Evolutionary conservation across 2,888 invertebrate genomes (phyloP).

Genomic region (Ormyrus thymus): DNA sequence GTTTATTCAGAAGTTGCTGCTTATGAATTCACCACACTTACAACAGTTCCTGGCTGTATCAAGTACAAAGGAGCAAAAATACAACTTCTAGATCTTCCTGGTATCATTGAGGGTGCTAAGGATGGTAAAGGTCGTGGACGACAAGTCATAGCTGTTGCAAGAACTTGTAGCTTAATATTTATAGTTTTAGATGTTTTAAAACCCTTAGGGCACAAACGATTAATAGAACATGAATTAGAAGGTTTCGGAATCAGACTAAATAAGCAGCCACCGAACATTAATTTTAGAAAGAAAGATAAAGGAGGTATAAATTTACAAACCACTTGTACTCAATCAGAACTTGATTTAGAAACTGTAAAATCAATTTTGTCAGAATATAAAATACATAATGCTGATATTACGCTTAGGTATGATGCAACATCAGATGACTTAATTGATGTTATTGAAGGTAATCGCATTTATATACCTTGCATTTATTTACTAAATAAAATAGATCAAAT

Average conservation of each 20-base stretch:
- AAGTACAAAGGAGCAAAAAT: slow-evolving; percentile 99
- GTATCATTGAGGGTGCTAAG: slow-evolving; percentile 99
- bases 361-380: slow-evolving; percentile 97
- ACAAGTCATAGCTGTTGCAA: slow-evolving; percentile 98
- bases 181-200: slow-evolving; percentile 98
- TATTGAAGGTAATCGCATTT: slow-evolving; percentile 98
- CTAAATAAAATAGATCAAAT: slow-evolving; percentile 99
- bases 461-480: slow-evolving; percentile 98
- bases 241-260: slow-evolving; percentile 98
- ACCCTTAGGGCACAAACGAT: slow-evolving; percentile 95
- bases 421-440: slow-evolving; percentile 99
- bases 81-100: slow-evolving; percentile 97
- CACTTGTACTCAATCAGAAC: slow-evolving; percentile 92
- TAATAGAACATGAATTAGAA: slow-evolving; percentile 98
- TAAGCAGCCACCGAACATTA: slow-evolving; percentile 97
- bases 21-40: slow-evolving; percentile 99
- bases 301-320: slow-evolving; percentile 97
- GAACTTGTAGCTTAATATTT: slow-evolving; percentile 98
- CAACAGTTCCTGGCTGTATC: slow-evolving; percentile 99
- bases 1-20: slow-evolving; percentile 99
- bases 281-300: slow-evolving; percentile 97
- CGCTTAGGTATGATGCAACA: slow-evolving; percentile 94
- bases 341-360: slow-evolving; percentile 96
- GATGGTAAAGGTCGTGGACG: slow-evolving; percentile 99
- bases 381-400: slow-evolving; percentile 99